Base-by-base conservation (phyloP, 30 jellyfish, hydroid and myxozoan species). In the Aurelia coerulea region DNA sequence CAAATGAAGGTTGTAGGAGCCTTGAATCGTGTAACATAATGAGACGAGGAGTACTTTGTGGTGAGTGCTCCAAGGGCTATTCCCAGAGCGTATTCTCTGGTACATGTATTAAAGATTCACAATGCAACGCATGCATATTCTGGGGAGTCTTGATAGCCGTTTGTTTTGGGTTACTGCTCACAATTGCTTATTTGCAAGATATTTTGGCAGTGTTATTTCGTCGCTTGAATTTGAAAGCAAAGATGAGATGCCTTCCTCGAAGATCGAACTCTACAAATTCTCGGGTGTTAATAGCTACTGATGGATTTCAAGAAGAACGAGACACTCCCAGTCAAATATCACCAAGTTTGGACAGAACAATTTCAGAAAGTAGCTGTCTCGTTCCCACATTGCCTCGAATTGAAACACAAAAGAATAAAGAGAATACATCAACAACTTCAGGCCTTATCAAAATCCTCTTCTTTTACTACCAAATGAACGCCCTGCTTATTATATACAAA, bases 391-490 rank as follows among this genome's bases (percentile, higher is more conserved):
- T 39, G 9, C 51, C 51, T 39, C 51, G 4, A 1, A 39, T 39
- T 39, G 51, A 39, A 39, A 39, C 8, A 39, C 51, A 39, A 39
- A 2, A 39, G 51, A 39, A 39, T 3, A 6, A 39, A 39, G 51
- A 39, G 51, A 39, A 39, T 39, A 39, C 60, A 67, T 77, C 87
- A 5, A 77, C 56, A 1, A 53, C 87, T 56, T 62, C 42, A 14
- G 87, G 87, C 10, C 17, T 77, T 1, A 77, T 77, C 62, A 77
- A 77, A 77, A 77, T 77, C 34, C 49, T 77, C 49, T 77, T 77
- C 77, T 77, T 77, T 59, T 56, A 52, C 52, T 77, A 77, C 39
- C 77, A 60, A 59, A 42, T 77, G 62, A 65, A 59, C 74, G 71
- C 87, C 32, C 18, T 77, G 62, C 49, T 59, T n/a, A 34, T 59